These are phyloP conservation scores for Triops longicaudatus DNA, from an alignment of 1,140 invertebrate genomes.

Conservation along the genomic window DNA sequence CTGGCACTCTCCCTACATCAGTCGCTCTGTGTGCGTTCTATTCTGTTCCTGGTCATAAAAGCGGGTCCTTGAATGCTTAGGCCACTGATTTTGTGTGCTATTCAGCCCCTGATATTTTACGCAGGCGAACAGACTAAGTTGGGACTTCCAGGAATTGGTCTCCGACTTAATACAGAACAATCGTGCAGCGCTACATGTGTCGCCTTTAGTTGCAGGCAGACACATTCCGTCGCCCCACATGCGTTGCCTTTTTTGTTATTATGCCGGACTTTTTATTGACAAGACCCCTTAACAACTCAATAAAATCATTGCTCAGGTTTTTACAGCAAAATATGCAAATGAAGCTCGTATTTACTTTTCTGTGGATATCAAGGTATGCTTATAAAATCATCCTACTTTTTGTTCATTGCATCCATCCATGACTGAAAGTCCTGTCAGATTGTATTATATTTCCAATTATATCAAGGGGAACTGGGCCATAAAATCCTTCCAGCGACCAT, in stretches of 20 bases:
- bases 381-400: neutral
- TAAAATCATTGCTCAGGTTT: neutral
- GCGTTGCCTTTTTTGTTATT: neutral
- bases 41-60: no score
- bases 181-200: neutral
- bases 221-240: neutral
- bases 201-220: neutral
- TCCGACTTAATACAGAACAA: neutral
- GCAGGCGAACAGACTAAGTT: neutral
- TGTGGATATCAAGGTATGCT: neutral
- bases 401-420: neutral
- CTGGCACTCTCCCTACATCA: no score
- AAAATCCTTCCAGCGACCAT: neutral
- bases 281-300: neutral
- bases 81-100: neutral
- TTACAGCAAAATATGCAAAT: neutral
- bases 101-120: neutral
- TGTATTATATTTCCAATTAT: neutral
- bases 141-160: neutral
- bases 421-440: neutral
- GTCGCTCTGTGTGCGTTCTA: no score
- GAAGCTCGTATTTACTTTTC: neutral
- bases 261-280: neutral
- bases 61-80: neutral
- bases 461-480: neutral